Evolutionary conservation across 2,888 invertebrate species (phyloP).

Genomic region (Kryphioiulus occultus): DNA sequence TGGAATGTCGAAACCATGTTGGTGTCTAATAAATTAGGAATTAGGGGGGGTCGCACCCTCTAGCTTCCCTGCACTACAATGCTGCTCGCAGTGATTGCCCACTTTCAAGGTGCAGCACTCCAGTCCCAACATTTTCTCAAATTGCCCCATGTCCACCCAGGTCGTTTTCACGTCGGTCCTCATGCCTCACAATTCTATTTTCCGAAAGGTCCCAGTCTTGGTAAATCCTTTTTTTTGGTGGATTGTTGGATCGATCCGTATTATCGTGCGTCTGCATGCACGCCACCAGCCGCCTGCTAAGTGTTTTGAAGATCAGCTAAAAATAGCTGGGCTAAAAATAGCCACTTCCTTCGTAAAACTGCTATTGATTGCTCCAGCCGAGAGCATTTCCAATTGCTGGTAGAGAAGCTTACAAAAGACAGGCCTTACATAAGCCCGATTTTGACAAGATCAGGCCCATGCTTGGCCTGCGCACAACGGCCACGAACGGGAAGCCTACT

Average conservation of each 20-base stretch:
- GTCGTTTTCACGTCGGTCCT: neutral
- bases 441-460: neutral
- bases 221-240: neutral
- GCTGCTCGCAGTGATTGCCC: no score
- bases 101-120: no score
- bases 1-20: no score
- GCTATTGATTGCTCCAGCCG: neutral
- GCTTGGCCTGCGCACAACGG: neutral
- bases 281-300: neutral
- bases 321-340: neutral
- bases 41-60: no score
- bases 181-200: neutral
- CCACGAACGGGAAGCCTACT: neutral
- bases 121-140: no score
- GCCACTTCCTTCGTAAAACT: neutral
- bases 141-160: no score
- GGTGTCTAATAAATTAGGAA: no score
- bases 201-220: neutral
- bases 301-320: constrained; percentile 5
- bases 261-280: neutral
- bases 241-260: neutral
- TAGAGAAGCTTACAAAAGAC: neutral
- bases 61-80: no score
- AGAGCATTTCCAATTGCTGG: neutral
- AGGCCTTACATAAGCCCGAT: neutral